Evolutionary conservation across 53 echinoderm and acorn worm genomes (phyloP).

Genomic region (Holothuria leucospilota): DNA sequence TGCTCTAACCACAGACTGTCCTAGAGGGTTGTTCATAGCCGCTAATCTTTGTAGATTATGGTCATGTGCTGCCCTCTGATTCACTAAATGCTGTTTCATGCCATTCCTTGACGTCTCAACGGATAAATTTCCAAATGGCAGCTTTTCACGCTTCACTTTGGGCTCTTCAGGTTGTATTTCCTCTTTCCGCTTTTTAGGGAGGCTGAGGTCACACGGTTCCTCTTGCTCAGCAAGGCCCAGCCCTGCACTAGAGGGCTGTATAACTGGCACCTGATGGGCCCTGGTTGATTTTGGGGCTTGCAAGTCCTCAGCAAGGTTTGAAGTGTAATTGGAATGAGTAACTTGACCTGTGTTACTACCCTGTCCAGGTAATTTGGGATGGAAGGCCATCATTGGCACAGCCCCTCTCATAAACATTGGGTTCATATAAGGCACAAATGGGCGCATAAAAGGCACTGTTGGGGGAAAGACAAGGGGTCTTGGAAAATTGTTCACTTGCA

Average conservation of each 20-base stretch:
- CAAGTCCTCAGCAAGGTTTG: neutral
- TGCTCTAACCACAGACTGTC: neutral
- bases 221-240: slow-evolving; percentile 71
- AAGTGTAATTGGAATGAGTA: slow-evolving; percentile 21
- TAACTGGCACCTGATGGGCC: slow-evolving; percentile 43
- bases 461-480: slow-evolving; percentile 38
- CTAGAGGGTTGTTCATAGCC: neutral
- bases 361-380: slow-evolving; percentile 21
- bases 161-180: neutral
- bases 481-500: slow-evolving; percentile 18
- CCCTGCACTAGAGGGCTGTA: slow-evolving; percentile 9
- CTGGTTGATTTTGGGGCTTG: neutral
- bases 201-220: slow-evolving; percentile 92
- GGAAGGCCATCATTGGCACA: slow-evolving; percentile 27
- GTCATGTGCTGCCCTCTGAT: neutral
- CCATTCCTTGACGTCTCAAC: neutral
- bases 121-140: too few relatives aligned
- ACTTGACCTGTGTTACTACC: neutral
- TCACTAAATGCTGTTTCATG: neutral
- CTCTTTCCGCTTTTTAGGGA: slow-evolving; percentile 81
- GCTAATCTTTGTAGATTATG: neutral
- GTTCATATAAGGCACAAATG: slow-evolving; percentile 35
- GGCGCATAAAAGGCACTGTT: slow-evolving; percentile 35
- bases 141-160: neutral
- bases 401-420: slow-evolving; percentile 12